Evolutionary conservation across 2,888 invertebrate species (phyloP).

Genomic region (Ormyrus pomaceus): DNA sequence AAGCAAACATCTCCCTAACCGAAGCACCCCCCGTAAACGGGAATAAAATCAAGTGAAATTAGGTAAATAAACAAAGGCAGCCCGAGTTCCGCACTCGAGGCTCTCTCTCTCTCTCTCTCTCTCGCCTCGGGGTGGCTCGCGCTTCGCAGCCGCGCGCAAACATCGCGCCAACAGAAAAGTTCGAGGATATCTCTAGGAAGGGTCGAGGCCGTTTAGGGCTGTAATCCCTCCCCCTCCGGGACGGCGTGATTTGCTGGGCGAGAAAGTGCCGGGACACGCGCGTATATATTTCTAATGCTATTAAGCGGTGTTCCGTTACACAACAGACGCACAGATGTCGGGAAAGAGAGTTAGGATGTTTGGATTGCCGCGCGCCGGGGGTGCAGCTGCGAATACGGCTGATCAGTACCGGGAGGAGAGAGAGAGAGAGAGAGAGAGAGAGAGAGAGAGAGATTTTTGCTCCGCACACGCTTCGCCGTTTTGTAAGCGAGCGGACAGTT

Average conservation of each 20-base stretch:
- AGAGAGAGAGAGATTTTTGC: conserved; percentile 55
- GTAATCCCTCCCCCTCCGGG: conserved; percentile 20
- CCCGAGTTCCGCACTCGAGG: neutral
- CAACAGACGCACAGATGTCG: conserved; percentile 71
- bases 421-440: conserved; percentile 59
- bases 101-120: neutral
- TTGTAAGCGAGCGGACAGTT: neutral
- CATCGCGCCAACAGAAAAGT: neutral
- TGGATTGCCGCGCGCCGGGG: no score
- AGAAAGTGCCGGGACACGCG: conserved; percentile 24
- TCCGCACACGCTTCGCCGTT: neutral
- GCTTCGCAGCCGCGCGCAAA: neutral
- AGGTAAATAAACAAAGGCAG: conserved; percentile 30
- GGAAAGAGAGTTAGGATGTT: neutral
- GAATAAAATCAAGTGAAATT: conserved; percentile 42
- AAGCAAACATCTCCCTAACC: neutral
- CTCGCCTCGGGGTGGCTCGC: neutral
- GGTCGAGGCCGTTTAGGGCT: no score
- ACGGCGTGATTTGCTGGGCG: conserved; percentile 27
- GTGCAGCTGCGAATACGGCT: no score
- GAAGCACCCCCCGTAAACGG: neutral
- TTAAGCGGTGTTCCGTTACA: conserved; percentile 75
- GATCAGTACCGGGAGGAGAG: neutral
- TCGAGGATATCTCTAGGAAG: no score
- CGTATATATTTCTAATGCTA: conserved; percentile 74